Evolutionary conservation across 2,888 invertebrate species (phyloP), one percentile per base, ranked within the genome.

Genomic region (Dichetophora obliterata): DNA sequence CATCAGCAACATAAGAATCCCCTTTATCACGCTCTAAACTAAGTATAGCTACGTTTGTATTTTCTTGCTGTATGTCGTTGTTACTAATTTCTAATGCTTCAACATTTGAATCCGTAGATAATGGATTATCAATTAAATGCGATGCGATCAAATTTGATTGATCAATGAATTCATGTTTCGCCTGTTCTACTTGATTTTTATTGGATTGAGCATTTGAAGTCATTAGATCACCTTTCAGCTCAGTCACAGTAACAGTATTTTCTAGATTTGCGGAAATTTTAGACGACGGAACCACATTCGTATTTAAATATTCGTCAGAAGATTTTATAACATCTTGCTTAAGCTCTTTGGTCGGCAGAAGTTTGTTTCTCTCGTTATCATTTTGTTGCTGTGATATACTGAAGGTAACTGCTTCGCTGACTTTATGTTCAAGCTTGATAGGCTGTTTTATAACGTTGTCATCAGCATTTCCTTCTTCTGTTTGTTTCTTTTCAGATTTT

Each of bases 241-340:
- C 50, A 68, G 22, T 75, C 37, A 78, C 68, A 68, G 11, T 75
- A 31, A 77, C 79, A 69, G n/a, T n/a, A n/a, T 76, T 74, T 4
- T 78, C 79, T 5, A 50, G n/a, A 27, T 50, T 68, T 31, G 14
- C n/a, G 24, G 22, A 24, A 48, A 27, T 1, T 16, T 48, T 27
- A n/a, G 14, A 68, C 5, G 24, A 22, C 24, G 24, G 6, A 6
- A 6, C 68, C 16, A 5, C 16, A 14, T 50, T 68, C 5, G 50
- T 19, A 19, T 52, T 50, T 22, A 48, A 37, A 37, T 5, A 37
- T 37, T 37, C 8, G 5, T 52, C 48, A 11, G 37, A 19, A 11
- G 0, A 3, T 68, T 68, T 48, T 14, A 22, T 50, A 24, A 31
- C 14, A 27, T 50, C 68, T 14, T 68, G 22, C 3, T 50, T n/a